Percentiles rank a stretch among this genome's conserved stretches.
phyloP scores from a whole-genome alignment of 2,888 invertebrate genomes.

The Agrochola litura region DNA sequence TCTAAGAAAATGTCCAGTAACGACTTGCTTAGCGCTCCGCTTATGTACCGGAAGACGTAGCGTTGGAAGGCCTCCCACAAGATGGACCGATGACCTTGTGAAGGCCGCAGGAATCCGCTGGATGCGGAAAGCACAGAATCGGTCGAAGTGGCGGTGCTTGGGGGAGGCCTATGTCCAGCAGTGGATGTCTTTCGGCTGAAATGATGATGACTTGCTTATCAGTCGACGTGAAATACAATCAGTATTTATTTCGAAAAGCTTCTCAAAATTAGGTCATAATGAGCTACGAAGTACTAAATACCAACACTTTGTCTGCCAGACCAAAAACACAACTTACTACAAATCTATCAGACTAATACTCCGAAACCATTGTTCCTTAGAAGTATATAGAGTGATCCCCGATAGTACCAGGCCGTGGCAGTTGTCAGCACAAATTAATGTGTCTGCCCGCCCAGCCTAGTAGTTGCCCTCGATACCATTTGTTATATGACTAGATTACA shows the following conservation, averaged over 20 bases:
- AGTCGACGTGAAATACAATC: not conserved
- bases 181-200: too few species aligned
- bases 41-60: too few species aligned
- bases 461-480: constrained; percentile 22
- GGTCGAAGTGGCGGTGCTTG: too few species aligned
- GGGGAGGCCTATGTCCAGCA: too few species aligned
- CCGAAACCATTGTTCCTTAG: constrained; percentile 5
- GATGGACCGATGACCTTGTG: too few species aligned
- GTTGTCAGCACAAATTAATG: constrained; percentile 47
- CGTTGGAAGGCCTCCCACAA: too few species aligned
- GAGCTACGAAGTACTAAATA: not conserved
- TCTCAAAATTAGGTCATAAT: not conserved
- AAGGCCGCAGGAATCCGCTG: too few species aligned
- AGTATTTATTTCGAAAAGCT: not conserved
- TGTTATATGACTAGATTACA: constrained; percentile 21
- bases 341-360: not conserved
- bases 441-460: constrained; percentile 48
- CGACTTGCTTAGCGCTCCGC: too few species aligned
- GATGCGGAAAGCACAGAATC: too few species aligned
- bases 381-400: constrained; percentile 9
- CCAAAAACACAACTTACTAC: constrained; percentile 1
- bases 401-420: constrained; percentile 14
- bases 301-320: not conserved
- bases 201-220: too few species aligned
- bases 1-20: not conserved